Percentiles rank a stretch among this genome's conserved stretches.
Conservation (phyloP, 2,888 invertebrate species). For the Noctua fimbriata region DNA sequence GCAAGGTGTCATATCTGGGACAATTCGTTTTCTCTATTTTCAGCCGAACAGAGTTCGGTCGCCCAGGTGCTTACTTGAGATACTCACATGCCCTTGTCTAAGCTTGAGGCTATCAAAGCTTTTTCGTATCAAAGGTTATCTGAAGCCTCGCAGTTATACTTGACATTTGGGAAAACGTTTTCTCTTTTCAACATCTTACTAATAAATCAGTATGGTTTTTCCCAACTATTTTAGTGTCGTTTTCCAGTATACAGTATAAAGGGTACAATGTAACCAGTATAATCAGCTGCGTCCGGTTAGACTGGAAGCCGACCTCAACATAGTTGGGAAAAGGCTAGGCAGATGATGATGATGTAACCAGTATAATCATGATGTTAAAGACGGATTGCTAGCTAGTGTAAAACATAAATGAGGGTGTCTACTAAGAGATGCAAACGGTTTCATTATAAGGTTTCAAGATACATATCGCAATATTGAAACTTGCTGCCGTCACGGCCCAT, state of each 20-base stretch:
- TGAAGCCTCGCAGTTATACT: background rate
- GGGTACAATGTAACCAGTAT: background rate
- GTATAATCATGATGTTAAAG: too few species aligned
- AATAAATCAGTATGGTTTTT: background rate
- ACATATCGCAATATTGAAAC: background rate
- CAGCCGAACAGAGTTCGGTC: background rate
- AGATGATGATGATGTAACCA: too few species aligned
- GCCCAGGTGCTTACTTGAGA: background rate
- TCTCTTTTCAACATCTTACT: background rate
- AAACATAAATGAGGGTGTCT: background rate
- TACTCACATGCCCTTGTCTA: background rate
- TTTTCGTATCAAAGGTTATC: background rate
- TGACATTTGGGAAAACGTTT: background rate
- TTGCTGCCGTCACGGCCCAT: background rate
- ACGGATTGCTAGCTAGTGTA: too few species aligned
- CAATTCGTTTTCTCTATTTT: background rate
- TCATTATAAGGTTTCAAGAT: conserved; percentile 2
- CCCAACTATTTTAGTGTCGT: too few species aligned
- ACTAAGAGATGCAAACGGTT: background rate
- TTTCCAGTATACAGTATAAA: background rate
- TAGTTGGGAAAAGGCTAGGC: too few species aligned
- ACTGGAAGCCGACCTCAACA: too few species aligned
- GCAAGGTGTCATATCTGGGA: too few species aligned
- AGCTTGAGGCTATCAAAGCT: background rate
- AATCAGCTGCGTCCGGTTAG: too few species aligned